Base-by-base conservation (phyloP, 2,797 vertebrate species). In the Sebastes melanostomus region DNA sequence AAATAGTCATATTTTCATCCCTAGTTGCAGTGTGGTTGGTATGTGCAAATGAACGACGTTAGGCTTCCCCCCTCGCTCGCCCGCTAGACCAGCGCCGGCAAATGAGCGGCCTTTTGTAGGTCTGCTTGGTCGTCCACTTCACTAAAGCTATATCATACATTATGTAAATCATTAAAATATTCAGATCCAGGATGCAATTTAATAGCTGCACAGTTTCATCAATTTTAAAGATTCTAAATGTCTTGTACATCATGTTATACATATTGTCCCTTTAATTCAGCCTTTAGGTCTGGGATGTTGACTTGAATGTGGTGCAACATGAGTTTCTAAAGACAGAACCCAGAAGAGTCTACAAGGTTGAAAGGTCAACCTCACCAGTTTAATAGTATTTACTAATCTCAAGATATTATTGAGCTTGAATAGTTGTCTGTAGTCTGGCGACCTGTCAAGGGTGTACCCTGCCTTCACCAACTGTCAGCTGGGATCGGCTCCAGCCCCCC, bases 1-100 rank as follows among this genome's bases (percentile, higher is more conserved):
- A 38, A 38, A 38, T 38, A 38, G 38, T 38, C 38, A 38, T 38
- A 38, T 0, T 38, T 38, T 0, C 12, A 38, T 0, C 36, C 36
- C 1, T 38, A 38, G 38, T 14, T 38, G 38, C 13, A 3, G 38
- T 38, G 38, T 38, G 38, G 38, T 14, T 38, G 38, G 38, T 38
- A 42, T 42, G 38, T 42, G 38, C 38, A 42, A 42, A 14, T 42
- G 13, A 42, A 14, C 13, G 2, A 42, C 2, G 13, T 42, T 42
- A 14, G 38, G 38, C 5, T 42, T 6, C 38, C 38, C 36, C 0
- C 38, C 13, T 6, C 2, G 5, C 38, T 42, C 38, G 4, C 2
- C 38, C 2, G 13, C 38, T 7, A 12, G 54, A 25, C 24, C 22
- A 3, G 2, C 22, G 22, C 24, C 22, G 3, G 24, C 54, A 55